Evolutionary conservation across 2,888 invertebrate species (phyloP).

Genomic region (Cephus runcator): DNA sequence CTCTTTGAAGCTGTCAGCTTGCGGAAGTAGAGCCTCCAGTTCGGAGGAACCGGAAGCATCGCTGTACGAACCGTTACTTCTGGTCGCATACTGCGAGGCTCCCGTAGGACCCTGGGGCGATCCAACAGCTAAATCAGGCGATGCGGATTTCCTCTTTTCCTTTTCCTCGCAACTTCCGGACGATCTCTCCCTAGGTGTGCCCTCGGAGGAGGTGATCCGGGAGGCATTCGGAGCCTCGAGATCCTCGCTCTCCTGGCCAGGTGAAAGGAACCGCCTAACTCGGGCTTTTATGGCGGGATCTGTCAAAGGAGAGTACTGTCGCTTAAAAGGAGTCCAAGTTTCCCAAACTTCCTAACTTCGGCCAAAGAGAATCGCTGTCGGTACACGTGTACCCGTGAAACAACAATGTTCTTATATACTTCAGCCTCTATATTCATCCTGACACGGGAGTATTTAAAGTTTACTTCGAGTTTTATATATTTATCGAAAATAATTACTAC

Average conservation of each 20-base stretch:
- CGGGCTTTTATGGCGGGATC: slow-evolving; percentile 90
- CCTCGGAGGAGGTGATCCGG: slow-evolving; percentile 28
- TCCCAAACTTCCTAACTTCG: background rate
- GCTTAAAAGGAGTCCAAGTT: background rate
- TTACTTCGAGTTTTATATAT: background rate
- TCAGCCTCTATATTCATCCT: background rate
- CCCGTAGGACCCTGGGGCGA: slow-evolving; percentile 52
- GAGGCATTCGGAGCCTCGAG: slow-evolving; percentile 63
- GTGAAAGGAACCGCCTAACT: slow-evolving; percentile 77
- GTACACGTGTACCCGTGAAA: background rate
- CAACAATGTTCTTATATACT: background rate
- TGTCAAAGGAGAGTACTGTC: slow-evolving; percentile 60
- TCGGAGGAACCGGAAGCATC: slow-evolving; percentile 63
- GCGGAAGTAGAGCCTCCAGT: slow-evolving; percentile 64
- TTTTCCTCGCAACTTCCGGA: slow-evolving; percentile 45
- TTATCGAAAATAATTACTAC: background rate
- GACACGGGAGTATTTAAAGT: background rate
- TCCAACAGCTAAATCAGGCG: slow-evolving; percentile 46
- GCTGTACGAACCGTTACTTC: slow-evolving; percentile 71
- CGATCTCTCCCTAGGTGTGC: slow-evolving; percentile 38
- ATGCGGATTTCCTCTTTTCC: slow-evolving; percentile 39
- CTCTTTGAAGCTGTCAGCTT: slow-evolving; percentile 64
- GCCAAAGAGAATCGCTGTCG: background rate
- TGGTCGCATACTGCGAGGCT: slow-evolving; percentile 61
- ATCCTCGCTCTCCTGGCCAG: slow-evolving; percentile 66